phyloP scores from a whole-genome alignment of 2,797 vertebrate genomes.

The Sardinella longiceps region DNA sequence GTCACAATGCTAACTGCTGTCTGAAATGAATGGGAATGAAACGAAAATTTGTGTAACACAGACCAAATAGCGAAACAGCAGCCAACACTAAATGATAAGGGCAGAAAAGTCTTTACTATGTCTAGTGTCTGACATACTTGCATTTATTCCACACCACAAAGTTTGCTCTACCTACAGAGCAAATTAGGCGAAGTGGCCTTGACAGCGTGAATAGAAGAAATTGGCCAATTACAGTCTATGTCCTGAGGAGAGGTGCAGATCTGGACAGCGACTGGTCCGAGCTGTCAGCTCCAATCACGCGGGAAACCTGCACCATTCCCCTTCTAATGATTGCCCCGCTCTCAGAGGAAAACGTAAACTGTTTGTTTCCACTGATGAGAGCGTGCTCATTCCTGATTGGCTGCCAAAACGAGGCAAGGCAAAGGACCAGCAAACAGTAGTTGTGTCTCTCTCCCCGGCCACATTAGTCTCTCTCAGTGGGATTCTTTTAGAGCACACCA shows the following conservation, averaged over 20 bases:
- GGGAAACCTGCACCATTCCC: neutral
- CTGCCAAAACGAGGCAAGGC: neutral
- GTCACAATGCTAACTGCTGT: too few species aligned
- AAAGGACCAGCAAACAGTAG: neutral
- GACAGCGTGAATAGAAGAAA: neutral
- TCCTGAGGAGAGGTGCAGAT: neutral
- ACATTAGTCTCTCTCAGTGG: neutral
- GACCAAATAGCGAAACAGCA: too few species aligned
- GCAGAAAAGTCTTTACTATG: neutral
- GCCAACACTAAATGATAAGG: too few species aligned
- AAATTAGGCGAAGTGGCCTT: neutral
- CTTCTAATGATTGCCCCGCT: neutral
- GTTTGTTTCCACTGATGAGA: neutral
- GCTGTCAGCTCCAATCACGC: neutral
- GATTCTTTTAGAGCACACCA: neutral
- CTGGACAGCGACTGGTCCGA: neutral
- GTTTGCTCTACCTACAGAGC: neutral
- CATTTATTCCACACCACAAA: neutral
- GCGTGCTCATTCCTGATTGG: neutral
- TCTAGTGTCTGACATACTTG: neutral
- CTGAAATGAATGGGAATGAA: too few species aligned
- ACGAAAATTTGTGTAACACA: too few species aligned
- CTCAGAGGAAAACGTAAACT: neutral
- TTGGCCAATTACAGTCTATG: neutral
- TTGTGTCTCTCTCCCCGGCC: slow-evolving; percentile 1